These are phyloP conservation scores for Cirrhinus molitorella DNA, from an alignment of 2,797 vertebrate species.

Conservation along the genomic window DNA sequence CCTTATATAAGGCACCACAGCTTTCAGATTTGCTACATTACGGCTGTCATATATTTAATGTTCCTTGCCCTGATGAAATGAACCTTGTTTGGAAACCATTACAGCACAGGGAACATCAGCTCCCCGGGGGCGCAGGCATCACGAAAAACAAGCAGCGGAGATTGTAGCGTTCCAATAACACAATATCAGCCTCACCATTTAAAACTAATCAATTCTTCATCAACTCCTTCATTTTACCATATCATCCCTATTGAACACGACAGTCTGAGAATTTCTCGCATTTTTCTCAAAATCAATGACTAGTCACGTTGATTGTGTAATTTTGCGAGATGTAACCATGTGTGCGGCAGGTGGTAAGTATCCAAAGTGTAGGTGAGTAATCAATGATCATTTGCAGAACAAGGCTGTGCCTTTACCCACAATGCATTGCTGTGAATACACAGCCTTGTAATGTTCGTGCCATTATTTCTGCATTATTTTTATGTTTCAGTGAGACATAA, in stretches of 20 bases:
- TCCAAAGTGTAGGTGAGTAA: background rate
- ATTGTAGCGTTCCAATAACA: conserved; percentile 4
- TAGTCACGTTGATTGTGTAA: background rate
- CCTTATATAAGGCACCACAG: conserved; percentile 21
- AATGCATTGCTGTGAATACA: conserved; percentile 29
- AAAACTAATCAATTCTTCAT: conserved; percentile 48
- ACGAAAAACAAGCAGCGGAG: conserved; percentile 1
- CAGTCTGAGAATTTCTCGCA: conserved; percentile 24
- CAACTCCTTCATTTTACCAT: conserved; percentile 37
- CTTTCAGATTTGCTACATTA: conserved; percentile 35
- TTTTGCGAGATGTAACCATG: background rate
- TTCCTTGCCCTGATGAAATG: conserved; percentile 47
- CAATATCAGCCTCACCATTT: conserved; percentile 33
- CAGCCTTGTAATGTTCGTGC: background rate
- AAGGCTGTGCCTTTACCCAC: background rate
- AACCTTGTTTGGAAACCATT: conserved; percentile 52
- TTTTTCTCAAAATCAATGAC: no score
- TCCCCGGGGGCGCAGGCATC: conserved; percentile 17
- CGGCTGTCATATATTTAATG: conserved; percentile 41
- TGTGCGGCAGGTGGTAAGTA: background rate
- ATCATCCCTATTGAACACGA: conserved; percentile 27
- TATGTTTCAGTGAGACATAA: conserved; percentile 9
- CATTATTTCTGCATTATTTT: conserved; percentile 10
- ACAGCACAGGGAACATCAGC: conserved; percentile 19
- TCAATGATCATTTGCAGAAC: conserved; percentile 28